Conservation (phyloP, 30 jellyfish, hydroid and myxozoan genomes). For the Clytia hemisphaerica region DNA sequence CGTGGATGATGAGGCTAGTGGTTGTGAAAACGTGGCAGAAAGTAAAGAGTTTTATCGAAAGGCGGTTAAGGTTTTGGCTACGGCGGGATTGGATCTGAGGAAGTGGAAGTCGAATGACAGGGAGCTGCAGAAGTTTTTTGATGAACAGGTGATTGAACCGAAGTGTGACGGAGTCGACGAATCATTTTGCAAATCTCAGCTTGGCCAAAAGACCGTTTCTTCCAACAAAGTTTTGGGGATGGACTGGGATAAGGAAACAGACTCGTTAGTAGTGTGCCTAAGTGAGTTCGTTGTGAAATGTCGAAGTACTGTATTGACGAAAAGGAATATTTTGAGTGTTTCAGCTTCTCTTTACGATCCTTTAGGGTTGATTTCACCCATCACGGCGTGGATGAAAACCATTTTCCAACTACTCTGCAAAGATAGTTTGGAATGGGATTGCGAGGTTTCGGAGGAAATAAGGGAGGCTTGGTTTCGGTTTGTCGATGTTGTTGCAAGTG, state of each 20-base stretch:
- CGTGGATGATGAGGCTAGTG: too few relatives aligned
- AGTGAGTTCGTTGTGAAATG: slow-evolving; percentile 17
- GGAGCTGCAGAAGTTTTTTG: slow-evolving; percentile 3
- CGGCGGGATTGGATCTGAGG: slow-evolving; percentile 47
- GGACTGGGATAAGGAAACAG: background rate
- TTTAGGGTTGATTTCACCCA: slow-evolving; percentile 40
- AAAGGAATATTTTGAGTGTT: slow-evolving; percentile 45
- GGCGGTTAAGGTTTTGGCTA: too few relatives aligned
- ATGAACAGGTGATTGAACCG: background rate
- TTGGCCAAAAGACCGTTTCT: too few relatives aligned
- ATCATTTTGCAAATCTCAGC: too few relatives aligned
- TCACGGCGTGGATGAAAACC: slow-evolving; percentile 31
- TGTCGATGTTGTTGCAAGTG: slow-evolving; percentile 6
- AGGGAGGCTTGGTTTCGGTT: slow-evolving; percentile 7
- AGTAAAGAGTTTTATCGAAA: too few relatives aligned
- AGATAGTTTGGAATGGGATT: slow-evolving; percentile 59
- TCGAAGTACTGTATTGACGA: slow-evolving; percentile 32
- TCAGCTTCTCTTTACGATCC: slow-evolving; percentile 80
- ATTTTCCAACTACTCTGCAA: slow-evolving; percentile 50
- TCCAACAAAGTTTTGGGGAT: slow-evolving; percentile 41
- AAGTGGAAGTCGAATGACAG: slow-evolving; percentile 42
- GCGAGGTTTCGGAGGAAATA: slow-evolving; percentile 14
- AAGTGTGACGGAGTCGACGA: too few relatives aligned
- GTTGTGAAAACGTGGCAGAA: too few relatives aligned
- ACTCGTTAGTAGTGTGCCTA: slow-evolving; percentile 15